Percentiles rank a stretch among this genome's conserved stretches.
phyloP scores from a whole-genome alignment of 2,888 invertebrate species.

The Drosophila prolongata region DNA sequence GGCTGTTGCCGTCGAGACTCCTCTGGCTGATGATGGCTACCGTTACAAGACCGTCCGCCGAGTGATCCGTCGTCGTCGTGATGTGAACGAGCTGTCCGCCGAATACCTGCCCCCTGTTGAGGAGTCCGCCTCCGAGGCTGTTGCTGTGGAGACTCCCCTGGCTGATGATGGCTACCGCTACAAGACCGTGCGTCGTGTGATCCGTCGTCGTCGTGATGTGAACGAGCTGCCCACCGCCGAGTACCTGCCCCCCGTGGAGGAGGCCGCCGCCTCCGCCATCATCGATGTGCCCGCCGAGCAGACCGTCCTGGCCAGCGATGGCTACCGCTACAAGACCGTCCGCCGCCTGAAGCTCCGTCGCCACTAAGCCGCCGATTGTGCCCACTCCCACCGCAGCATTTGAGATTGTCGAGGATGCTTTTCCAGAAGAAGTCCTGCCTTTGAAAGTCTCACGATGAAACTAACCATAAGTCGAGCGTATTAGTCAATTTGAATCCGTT shows the following conservation, averaged over 20 bases:
- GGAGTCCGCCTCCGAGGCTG: slow-evolving; percentile 31
- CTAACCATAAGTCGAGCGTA: slow-evolving; percentile 63
- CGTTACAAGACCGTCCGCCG: slow-evolving; percentile 75
- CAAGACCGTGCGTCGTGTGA: slow-evolving; percentile 63
- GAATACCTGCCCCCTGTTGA: slow-evolving; percentile 71
- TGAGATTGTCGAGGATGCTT: slow-evolving; percentile 47
- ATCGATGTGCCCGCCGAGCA: slow-evolving; percentile 65
- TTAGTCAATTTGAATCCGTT: slow-evolving; percentile 73
- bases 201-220: slow-evolving; percentile 70
- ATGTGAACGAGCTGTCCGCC: slow-evolving; percentile 66
- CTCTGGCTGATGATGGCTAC: slow-evolving; percentile 68
- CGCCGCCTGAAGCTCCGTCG: slow-evolving; percentile 71
- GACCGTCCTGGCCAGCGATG: slow-evolving; percentile 65
- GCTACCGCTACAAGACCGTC: slow-evolving; percentile 79
- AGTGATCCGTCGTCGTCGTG: slow-evolving; percentile 73
- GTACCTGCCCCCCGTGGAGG: slow-evolving; percentile 66
- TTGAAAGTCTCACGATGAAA: slow-evolving; percentile 50
- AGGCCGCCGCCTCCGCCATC: slow-evolving; percentile 47
- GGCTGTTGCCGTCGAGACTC: slow-evolving; percentile 31
- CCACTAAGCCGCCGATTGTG: slow-evolving; percentile 49
- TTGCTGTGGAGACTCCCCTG: slow-evolving; percentile 47
- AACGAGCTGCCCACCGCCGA: slow-evolving; percentile 59
- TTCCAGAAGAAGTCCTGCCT: slow-evolving; percentile 32
- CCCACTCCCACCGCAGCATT: slow-evolving; percentile 42
- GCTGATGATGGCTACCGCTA: slow-evolving; percentile 74